Base-by-base conservation (phyloP, 2,113 vertebrate genomes). In the Varanus komodoensis region DNA sequence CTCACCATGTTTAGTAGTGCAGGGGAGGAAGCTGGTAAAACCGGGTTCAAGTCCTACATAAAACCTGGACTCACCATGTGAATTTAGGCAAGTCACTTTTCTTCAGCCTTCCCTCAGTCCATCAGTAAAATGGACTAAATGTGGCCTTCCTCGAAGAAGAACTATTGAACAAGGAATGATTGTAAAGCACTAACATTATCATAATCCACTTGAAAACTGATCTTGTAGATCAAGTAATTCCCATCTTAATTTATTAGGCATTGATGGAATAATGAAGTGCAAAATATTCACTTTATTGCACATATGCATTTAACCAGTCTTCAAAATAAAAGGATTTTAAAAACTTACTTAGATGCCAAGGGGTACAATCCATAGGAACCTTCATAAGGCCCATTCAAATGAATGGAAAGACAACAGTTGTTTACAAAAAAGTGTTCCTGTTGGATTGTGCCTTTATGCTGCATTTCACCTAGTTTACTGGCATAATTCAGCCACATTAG, bases 241-340 rank as follows among this genome's bases (percentile, higher is more conserved):
- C 88, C 92, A 91, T 90, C 80, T 93, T 95, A 93, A 94, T 27
- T 89, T 92, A 87, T 96, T 96, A 95, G 95, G 96, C 93, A 96
- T 96, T 80, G 0, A 77, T 93, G 95, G 84, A 90, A 95, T 95
- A 95, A 93, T 95, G 95, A 96, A 96, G 96, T 96, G 96, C 96
- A 96, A 96, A 96, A 94, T 95, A 95, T 92, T 90, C 92, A 95
- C 87, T 94, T 95, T 94, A 96, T 95, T 96, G 95, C 96, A 96
- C 95, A 80, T 85, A 88, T 81, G 90, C 83, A 95, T 80, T 91
- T 94, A 94, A 93, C 95, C 90, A 93, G 89, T 90, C 93, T 95
- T 91, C 84, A 77, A 93, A 91, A 93, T 89, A 92, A 57, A 89
- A 71, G 27, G 29, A 17, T 15, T 69, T 71, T 44, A 94, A 93